Evolutionary conservation across 2,888 invertebrate genomes (phyloP).

Genomic region (Chouioia cunea): DNA sequence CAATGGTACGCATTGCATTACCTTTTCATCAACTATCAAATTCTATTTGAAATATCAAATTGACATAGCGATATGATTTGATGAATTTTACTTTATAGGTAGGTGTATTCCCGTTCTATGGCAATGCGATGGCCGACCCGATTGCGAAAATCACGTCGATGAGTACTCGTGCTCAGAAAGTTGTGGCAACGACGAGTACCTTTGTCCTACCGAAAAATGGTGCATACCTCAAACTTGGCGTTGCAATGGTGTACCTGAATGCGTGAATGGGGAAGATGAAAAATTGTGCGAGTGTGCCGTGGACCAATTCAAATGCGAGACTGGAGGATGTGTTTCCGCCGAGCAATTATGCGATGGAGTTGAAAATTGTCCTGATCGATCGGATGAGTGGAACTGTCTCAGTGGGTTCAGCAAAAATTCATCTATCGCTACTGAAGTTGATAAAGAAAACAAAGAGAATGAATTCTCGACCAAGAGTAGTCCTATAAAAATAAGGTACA

Average conservation of each 20-base stretch:
- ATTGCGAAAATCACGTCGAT: conserved; percentile 72
- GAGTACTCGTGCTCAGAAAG: conserved; percentile 71
- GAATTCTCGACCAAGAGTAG: conserved; percentile 35
- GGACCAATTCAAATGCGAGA: conserved; percentile 72
- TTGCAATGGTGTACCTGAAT: conserved; percentile 74
- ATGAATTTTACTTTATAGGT: conserved; percentile 54
- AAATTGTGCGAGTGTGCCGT: conserved; percentile 72
- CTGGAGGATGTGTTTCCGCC: conserved; percentile 73
- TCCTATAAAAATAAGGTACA: conserved; percentile 41
- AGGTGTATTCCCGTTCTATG: conserved; percentile 73
- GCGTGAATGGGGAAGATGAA: conserved; percentile 73
- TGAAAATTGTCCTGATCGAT: conserved; percentile 74
- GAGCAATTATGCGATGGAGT: conserved; percentile 73
- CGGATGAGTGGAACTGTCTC: conserved; percentile 76
- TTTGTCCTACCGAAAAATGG: conserved; percentile 72
- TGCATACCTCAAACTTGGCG: conserved; percentile 74
- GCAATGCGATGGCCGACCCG: conserved; percentile 73
- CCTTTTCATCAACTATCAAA: no score
- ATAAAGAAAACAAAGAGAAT: conserved; percentile 42
- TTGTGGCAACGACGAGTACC: conserved; percentile 72
- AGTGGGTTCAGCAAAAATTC: conserved; percentile 34
- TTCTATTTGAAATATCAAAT: no score
- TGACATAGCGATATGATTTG: no score
- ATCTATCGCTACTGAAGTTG: conserved; percentile 15
- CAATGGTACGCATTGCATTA: conserved; percentile 54